phyloP scores from a whole-genome alignment of 2,888 invertebrate genomes.

The Helobdella robusta region DNA sequence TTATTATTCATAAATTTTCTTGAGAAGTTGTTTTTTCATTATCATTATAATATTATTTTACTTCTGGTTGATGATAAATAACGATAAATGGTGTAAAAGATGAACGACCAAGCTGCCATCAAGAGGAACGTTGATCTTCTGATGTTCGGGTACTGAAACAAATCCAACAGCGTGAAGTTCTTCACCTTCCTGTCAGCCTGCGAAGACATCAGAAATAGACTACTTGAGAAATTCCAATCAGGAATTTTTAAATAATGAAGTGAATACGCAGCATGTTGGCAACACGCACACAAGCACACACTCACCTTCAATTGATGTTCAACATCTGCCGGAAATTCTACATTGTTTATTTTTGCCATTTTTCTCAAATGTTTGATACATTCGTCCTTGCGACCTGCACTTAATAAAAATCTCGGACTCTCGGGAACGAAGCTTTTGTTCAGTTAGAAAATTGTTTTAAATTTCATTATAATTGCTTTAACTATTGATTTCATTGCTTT shows the following conservation, averaged over 20 bases:
- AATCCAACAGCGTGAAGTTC: conserved; percentile 1
- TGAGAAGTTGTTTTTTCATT: neutral
- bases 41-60: neutral
- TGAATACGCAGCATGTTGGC: too few relatives aligned
- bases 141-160: conserved; percentile 10
- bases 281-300: too few relatives aligned
- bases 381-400: neutral
- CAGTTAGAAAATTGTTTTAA: too few relatives aligned
- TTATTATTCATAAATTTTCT: conserved; percentile 1
- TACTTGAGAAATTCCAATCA: too few relatives aligned
- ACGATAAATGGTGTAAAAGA: neutral
- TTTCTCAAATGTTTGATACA: conserved; percentile 10
- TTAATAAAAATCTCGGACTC: conserved; percentile 5
- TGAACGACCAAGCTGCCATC: neutral
- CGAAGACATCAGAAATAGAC: too few relatives aligned
- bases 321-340: conserved; percentile 1
- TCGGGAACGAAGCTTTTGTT: conserved; percentile 10
- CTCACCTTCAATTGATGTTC: conserved; percentile 5
- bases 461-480: too few relatives aligned
- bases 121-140: conserved; percentile 20
- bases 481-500: too few relatives aligned
- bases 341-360: conserved; percentile 1
- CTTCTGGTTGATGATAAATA: neutral
- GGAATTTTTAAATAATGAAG: too few relatives aligned
- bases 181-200: neutral